Evolutionary conservation across 2,888 invertebrate genomes (phyloP), one percentile per base, ranked within the genome.

Genomic region (Sinodicranocentrus sp.): DNA sequence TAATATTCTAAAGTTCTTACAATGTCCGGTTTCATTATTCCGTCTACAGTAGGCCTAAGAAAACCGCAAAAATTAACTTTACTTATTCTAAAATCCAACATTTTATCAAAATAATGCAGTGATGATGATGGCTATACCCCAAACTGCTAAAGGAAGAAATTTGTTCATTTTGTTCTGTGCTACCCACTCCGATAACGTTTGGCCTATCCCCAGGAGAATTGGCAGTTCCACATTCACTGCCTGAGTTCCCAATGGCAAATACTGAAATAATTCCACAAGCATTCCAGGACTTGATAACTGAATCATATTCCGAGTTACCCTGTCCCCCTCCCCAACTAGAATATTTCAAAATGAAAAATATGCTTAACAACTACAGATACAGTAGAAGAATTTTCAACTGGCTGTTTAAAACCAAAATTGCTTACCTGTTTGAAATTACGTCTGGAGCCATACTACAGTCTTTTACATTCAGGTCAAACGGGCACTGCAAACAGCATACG

Each of bases 81-180:
- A n/a, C n/a, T n/a, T n/a, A n/a, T 3, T 44, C 39, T 39, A 44
- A 48, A 54, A 19, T 28, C 19, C 15, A 21, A 68, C 2, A 1
- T 13, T 10, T n/a, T n/a, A n/a, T n/a, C n/a, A n/a, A n/a, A n/a
- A n/a, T n/a, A n/a, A n/a, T n/a, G n/a, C n/a, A n/a, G n/a, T n/a
- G n/a, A n/a, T n/a, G n/a, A n/a, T n/a, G n/a, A n/a, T n/a, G n/a
- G n/a, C n/a, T n/a, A n/a, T n/a, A n/a, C n/a, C n/a, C n/a, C n/a
- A n/a, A n/a, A n/a, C n/a, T n/a, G 19, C 72, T 72, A 23, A 80
- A 80, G 15, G 17, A n/a, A 15, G 72, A 72, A 6, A 80, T 6
- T n/a, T 19, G 25, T 26, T 80, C 80, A 15, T 72, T 57, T 25
- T 19, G 52, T 21, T 80, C 80, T 0, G 80, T 80, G 15, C 71